A percentile compares a stretch with the other conserved stretches of the same genome.
Conservation (phyloP, 2,888 invertebrate species). For the Aphelenchoides bicaudatus region DNA sequence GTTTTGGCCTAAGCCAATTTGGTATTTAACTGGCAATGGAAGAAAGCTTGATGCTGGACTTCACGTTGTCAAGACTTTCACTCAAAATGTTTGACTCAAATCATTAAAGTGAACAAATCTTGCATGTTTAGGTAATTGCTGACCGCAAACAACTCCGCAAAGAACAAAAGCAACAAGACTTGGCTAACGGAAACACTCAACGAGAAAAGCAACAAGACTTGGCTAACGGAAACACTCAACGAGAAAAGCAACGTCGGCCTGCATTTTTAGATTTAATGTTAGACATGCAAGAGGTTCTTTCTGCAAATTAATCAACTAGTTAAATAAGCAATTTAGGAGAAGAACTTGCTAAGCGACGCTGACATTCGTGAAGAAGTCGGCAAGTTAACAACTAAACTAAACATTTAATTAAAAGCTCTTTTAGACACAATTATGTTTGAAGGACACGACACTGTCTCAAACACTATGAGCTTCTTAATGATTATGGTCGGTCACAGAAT, state of each 20-base stretch:
- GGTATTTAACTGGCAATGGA: slow-evolving; percentile 65
- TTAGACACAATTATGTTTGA: slow-evolving; percentile 66
- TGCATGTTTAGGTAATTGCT: slow-evolving; percentile 22
- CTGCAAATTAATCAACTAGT: too few relatives aligned
- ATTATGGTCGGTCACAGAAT: slow-evolving; percentile 62
- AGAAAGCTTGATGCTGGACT: slow-evolving; percentile 25
- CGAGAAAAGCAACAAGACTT: slow-evolving; percentile 12
- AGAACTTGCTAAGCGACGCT: slow-evolving; percentile 59
- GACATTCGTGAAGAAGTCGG: slow-evolving; percentile 65
- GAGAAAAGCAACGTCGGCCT: slow-evolving; percentile 30
- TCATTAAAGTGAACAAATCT: background rate
- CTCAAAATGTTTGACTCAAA: slow-evolving; percentile 16
- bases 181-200: too few relatives aligned
- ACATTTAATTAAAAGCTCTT: too few relatives aligned
- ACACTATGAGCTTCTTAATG: slow-evolving; percentile 62
- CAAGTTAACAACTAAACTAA: too few relatives aligned
- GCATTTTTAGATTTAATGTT: slow-evolving; percentile 65
- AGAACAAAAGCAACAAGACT: slow-evolving; percentile 11
- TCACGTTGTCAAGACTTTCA: slow-evolving; percentile 24
- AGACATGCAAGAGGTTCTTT: slow-evolving; percentile 60
- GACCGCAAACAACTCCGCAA: slow-evolving; percentile 19
- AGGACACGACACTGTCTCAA: slow-evolving; percentile 62
- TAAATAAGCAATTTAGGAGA: too few relatives aligned
- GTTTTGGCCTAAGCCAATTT: slow-evolving; percentile 66
- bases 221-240: slow-evolving; percentile 9